Evolutionary conservation across 2,888 invertebrate genomes (phyloP), one percentile per base, ranked within the genome.

Genomic region (Cryptosula pallasiana): DNA sequence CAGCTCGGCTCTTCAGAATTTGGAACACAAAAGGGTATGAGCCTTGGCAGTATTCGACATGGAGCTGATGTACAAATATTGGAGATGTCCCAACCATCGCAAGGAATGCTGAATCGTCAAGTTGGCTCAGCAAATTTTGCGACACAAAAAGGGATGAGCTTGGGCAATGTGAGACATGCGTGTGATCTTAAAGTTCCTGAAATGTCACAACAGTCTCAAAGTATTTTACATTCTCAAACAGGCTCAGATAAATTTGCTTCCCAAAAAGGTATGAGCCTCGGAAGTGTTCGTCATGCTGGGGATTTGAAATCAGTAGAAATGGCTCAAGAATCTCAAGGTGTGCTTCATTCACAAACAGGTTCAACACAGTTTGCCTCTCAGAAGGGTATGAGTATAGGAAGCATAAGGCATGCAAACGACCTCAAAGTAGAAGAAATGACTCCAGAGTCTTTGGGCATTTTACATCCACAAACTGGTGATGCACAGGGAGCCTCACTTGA

Each of bases 351-450:
- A n/a, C 74, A 74, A 57, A 75, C 73, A 69, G 74, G 74, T 16
- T 69, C 63, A 71, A 71, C 23, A 16, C 73, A 13, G 74, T 73
- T 35, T 54, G 74, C 25, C 16, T 32, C 45, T 55, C 72, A 32
- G 63, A 69, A 72, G 34, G 77, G 77, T 1, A 75, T 72, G 34
- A 75, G 74, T 74, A 71, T 75, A 71, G 73, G 76, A 1, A 75
- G 74, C 13, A 45, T 45, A 45, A 5, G 45, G 20, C 45, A 45
- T 45, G 45, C 9, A 45, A 45, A 20, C 20, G 45, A 45, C 20
- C 20, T 45, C 5, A 45, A 45, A 45, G 45, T 45, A 45, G 45
- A 45, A 45, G 45, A 45, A 20, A 45, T 45, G 45, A 20, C 45
- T 45, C 45, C 45, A 13, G 45, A 45, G 45, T 45, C 45, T 45